Evolutionary conservation across 1,140 invertebrate genomes (phyloP), one percentile per base, ranked within the genome.

Genomic region (Metaphire vulgaris): DNA sequence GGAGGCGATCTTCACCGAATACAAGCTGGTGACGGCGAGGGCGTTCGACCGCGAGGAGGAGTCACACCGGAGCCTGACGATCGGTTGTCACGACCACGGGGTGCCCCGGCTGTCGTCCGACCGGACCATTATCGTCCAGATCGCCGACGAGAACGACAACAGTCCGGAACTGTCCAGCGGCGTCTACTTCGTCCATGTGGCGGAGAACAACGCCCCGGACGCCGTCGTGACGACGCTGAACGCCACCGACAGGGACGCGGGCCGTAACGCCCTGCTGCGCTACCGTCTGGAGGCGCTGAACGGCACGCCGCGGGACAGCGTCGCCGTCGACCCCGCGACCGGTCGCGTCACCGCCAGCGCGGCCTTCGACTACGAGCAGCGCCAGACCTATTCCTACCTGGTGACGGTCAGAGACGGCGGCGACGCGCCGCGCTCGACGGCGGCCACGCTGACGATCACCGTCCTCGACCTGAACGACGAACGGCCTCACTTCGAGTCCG

Each of bases 11-110:
- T 79, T 79, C 29, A 78, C 79, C 14, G 77, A 80, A 31, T 83
- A 81, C 74, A 80, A 82, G 76, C 77, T 83, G 26, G 72, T 79
- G 15, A 75, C 83, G 14, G 78, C 77, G 31, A 79, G 72, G n/a
- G 75, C 71, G 14, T 74, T 81, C 74, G 79, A 81, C 67, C 69
- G 77, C 41, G 77, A 81, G 30, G 72, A 72, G 26, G 72, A 72
- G 56, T 66, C 79, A 16, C 16, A 66, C 0, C 68, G 81, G n/a
- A 34, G 68, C 29, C 72, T 81, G 0, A 74, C 77, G 41, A 79
- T 84, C 14, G 75, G 64, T 1, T 84, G 83, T 70, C 68, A 77
- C 14, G 84, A 86, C 76, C 74, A 79, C 16, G 84, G 83, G 41
- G 71, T 34, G 67, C 81, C 80, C 0, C 75, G 80, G 0, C 74